These are phyloP conservation scores for Chamaea fasciata DNA, from an alignment of 2,113 vertebrate species.

Conservation along the genomic window DNA sequence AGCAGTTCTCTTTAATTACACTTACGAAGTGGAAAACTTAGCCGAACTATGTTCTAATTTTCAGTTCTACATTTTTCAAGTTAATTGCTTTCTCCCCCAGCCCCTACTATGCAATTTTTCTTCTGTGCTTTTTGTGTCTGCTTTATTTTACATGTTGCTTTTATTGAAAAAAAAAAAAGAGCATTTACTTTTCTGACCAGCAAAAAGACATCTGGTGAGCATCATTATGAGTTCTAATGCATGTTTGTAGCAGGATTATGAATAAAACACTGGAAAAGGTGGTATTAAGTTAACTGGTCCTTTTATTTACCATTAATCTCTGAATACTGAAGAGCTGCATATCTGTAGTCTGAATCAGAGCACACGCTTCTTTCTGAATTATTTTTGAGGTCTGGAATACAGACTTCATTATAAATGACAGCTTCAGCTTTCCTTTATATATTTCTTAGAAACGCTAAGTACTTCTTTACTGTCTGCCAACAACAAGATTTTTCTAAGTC, in stretches of 20 bases:
- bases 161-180: not conserved
- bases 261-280: conserved; percentile 17
- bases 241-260: not conserved
- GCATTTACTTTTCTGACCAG: not conserved
- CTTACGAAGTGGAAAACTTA: not conserved
- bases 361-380: not conserved
- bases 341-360: not conserved
- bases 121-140: not conserved
- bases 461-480: not conserved
- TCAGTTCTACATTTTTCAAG: conserved; percentile 24
- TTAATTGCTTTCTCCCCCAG: not conserved
- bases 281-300: not conserved
- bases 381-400: not conserved
- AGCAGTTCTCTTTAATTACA: conserved; percentile 14
- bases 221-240: conserved; percentile 2
- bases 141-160: conserved; percentile 25
- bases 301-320: conserved; percentile 21
- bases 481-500: not conserved
- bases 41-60: conserved; percentile 39
- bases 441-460: not conserved
- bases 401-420: not conserved
- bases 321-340: not conserved
- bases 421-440: not conserved
- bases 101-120: not conserved
- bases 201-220: conserved; percentile 29